These are phyloP conservation scores for Rhingia rostrata DNA, from an alignment of 2,888 invertebrate species.

Conservation along the genomic window DNA sequence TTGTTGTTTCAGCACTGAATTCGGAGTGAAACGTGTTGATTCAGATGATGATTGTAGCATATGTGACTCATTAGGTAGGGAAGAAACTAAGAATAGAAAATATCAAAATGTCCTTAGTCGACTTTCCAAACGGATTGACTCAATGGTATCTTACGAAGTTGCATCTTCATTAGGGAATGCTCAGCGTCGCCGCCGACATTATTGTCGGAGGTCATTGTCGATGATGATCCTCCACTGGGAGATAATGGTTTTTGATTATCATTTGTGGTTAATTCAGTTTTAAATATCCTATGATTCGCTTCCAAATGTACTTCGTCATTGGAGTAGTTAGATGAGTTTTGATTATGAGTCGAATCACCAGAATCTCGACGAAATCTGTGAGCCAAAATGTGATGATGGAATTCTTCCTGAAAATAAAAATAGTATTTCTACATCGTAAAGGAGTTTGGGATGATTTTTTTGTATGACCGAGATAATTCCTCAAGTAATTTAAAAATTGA, in stretches of 20 bases:
- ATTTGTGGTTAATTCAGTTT: conserved; percentile 29
- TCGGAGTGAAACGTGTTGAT: conserved; percentile 80
- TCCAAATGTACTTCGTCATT: conserved; percentile 52
- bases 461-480: too few species aligned
- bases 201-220: conserved; percentile 47
- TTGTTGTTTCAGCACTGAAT: conserved; percentile 80
- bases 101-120: conserved; percentile 31
- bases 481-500: too few species aligned
- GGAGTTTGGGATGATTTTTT: too few species aligned
- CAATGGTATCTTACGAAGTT: conserved; percentile 86
- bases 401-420: conserved; percentile 51
- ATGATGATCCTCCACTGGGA: conserved; percentile 44
- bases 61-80: conserved; percentile 76
- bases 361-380: conserved; percentile 68
- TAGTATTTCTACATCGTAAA: background rate
- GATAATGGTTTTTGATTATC: conserved; percentile 62
- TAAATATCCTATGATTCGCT: conserved; percentile 35
- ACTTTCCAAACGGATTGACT: background rate
- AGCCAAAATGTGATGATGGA: conserved; percentile 63
- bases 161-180: conserved; percentile 91
- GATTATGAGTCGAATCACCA: conserved; percentile 56
- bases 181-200: conserved; percentile 84
- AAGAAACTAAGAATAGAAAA: conserved; percentile 74
- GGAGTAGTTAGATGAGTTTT: conserved; percentile 47
- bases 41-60: conserved; percentile 49